Evolutionary conservation across 2,888 invertebrate species (phyloP).

Genomic region (Celastrina argiolus): DNA sequence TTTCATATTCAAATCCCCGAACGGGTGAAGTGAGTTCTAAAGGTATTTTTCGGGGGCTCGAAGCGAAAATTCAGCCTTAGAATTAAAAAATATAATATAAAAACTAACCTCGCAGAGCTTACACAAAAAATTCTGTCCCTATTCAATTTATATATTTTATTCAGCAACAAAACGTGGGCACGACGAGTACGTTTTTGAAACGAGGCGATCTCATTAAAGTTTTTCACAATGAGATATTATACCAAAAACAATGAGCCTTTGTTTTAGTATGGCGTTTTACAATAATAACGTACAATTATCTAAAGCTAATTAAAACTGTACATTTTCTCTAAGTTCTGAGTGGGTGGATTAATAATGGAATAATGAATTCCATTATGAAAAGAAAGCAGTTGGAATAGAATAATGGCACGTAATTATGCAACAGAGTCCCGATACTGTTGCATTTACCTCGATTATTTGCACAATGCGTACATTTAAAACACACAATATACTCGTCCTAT

Average conservation of each 20-base stretch:
- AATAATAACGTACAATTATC: constrained; percentile 20
- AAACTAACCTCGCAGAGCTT: constrained; percentile 1
- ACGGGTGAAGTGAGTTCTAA: neutral
- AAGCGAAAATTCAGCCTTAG: neutral
- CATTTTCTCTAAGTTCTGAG: constrained; percentile 8
- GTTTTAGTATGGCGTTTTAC: constrained; percentile 28
- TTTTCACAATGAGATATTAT: constrained; percentile 42
- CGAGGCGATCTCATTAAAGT: constrained; percentile 24
- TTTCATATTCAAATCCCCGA: constrained; percentile 1
- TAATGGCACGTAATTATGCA: too few species aligned
- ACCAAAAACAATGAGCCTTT: constrained; percentile 29
- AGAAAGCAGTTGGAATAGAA: neutral
- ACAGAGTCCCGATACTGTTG: too few species aligned
- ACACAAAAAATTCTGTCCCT: neutral
- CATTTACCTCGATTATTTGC: neutral
- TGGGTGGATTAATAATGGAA: neutral
- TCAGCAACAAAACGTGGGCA: neutral
- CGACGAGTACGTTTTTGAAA: constrained; percentile 5
- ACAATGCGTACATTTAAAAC: neutral
- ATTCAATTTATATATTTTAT: constrained; percentile 18
- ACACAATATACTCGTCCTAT: neutral
- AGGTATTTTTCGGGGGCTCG: neutral
- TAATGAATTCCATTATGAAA: neutral
- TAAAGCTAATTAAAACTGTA: neutral
- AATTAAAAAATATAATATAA: constrained; percentile 7